Conservation (phyloP, 2,113 vertebrate genomes). For the Hylia prasina region DNA sequence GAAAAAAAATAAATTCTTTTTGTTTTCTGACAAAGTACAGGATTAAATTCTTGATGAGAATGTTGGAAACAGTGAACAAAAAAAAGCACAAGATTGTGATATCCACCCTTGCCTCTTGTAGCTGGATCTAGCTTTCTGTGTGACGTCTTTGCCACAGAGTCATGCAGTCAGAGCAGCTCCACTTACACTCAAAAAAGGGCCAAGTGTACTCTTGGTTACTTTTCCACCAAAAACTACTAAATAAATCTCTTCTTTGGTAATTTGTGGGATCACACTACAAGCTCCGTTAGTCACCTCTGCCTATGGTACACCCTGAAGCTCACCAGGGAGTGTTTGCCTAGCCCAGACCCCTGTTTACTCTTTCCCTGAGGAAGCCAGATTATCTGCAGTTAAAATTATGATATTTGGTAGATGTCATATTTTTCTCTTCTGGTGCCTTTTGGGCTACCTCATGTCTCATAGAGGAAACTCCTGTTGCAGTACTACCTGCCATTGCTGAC, state of each 20-base stretch:
- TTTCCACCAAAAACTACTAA: background rate
- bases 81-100: background rate
- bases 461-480: background rate
- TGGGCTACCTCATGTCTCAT: background rate
- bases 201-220: background rate
- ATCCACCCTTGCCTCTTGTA: background rate
- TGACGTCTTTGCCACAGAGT: background rate
- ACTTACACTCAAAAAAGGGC: background rate
- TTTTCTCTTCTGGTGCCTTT: background rate
- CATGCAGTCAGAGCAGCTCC: background rate
- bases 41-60: background rate
- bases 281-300: background rate
- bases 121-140: background rate
- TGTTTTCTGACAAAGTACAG: background rate
- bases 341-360: background rate
- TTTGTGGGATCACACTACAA: background rate
- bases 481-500: rapidly evolving
- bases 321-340: background rate
- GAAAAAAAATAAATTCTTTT: background rate
- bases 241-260: background rate
- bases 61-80: background rate
- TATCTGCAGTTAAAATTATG: background rate
- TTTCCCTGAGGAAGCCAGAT: background rate
- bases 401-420: background rate
- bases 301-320: background rate